A percentile compares a stretch with the other conserved stretches of the same genome.
Conservation (phyloP, 2,888 invertebrate species). For the Teleogryllus oceanicus region DNA sequence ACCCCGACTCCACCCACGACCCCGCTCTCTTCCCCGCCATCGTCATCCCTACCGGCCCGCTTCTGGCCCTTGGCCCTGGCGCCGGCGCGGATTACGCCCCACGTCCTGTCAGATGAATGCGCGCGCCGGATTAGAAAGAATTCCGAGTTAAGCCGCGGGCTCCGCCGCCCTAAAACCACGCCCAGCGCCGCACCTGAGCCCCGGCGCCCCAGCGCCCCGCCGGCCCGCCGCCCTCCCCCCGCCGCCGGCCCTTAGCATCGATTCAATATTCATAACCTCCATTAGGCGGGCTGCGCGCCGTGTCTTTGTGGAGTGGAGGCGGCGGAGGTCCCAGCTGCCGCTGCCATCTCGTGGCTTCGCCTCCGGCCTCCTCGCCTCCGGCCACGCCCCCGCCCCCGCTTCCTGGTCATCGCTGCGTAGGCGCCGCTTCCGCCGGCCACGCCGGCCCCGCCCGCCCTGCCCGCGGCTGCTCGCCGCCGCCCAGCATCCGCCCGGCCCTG, state of each 20-base stretch:
- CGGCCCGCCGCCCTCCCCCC: not conserved
- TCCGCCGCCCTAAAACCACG: not conserved
- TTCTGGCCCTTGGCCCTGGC: not conserved
- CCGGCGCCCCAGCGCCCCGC: not conserved
- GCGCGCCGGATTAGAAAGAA: not conserved
- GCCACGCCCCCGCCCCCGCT: no score
- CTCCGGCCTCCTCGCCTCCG: no score
- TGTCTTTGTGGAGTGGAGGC: not conserved
- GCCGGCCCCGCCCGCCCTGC: not conserved
- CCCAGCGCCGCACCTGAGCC: not conserved
- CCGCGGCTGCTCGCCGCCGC: not conserved
- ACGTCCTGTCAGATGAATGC: slow-evolving; percentile 8
- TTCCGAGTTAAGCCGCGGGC: slow-evolving; percentile 9
- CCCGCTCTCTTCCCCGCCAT: not conserved
- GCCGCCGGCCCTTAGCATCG: not conserved
- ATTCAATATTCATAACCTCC: slow-evolving; percentile 18
- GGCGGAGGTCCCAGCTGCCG: not conserved
- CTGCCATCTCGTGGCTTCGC: not conserved
- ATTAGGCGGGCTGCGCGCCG: slow-evolving; percentile 18
- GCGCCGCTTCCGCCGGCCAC: no score
- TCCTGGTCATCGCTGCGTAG: not conserved
- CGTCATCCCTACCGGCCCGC: not conserved
- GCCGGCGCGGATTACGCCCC: not conserved
- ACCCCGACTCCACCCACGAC: not conserved
- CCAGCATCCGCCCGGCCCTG: not conserved